phyloP scores from a whole-genome alignment of 2,797 vertebrate species.

The Pseudochaenichthys georgianus region DNA sequence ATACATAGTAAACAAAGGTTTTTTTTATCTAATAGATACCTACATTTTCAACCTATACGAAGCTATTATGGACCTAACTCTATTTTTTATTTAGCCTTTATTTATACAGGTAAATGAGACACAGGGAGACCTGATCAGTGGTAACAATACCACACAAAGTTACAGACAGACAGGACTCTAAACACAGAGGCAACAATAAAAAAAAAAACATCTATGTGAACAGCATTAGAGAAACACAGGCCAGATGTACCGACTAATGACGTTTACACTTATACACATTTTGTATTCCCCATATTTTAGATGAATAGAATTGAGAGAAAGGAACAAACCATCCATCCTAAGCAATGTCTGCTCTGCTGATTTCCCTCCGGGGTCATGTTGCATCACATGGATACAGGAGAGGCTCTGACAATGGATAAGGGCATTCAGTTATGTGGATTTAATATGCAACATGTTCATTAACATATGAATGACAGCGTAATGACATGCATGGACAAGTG shows the following conservation, averaged over 20 bases:
- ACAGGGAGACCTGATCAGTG: no score
- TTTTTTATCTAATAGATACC: no score
- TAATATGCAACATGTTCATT: neutral
- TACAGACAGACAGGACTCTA: no score
- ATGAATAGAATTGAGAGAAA: neutral
- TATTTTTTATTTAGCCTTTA: no score
- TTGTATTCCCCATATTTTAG: neutral
- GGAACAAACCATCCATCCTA: slow-evolving; percentile 67
- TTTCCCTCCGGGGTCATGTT: slow-evolving; percentile 32
- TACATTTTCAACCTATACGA: no score
- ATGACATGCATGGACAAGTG: neutral
- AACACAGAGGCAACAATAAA: no score
- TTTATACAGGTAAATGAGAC: no score
- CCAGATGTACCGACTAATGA: neutral
- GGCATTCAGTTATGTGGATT: neutral
- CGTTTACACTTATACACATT: neutral
- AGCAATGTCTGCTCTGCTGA: slow-evolving; percentile 25
- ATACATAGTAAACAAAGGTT: neutral
- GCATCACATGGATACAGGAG: slow-evolving; percentile 13
- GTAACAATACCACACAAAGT: no score
- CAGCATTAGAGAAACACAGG: neutral
- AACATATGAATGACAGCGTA: neutral
- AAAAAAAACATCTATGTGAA: neutral
- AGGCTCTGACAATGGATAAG: slow-evolving; percentile 42
- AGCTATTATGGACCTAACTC: no score